A percentile compares a stretch with the other conserved stretches of the same genome.
Conservation (phyloP, 2,797 vertebrate species). For the Sciurus vulgaris region DNA sequence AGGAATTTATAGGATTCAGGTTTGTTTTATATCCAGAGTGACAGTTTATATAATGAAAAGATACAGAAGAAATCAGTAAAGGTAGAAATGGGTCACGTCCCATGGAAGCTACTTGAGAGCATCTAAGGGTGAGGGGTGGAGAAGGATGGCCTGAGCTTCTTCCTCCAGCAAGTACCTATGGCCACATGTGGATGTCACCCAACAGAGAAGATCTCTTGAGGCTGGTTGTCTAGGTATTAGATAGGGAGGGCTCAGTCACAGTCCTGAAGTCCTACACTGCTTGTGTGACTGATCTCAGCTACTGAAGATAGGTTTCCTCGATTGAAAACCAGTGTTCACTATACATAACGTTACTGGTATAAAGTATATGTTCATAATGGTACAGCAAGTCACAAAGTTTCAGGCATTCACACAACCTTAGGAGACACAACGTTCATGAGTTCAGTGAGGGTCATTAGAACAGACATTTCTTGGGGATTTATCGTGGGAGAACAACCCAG, state of each 20-base stretch:
- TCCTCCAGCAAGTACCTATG: neutral
- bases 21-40: neutral
- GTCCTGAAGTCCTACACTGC: neutral
- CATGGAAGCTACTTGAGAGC: neutral
- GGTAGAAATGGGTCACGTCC: neutral
- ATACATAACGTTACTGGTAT: neutral
- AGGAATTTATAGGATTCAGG: neutral
- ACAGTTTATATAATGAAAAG: neutral
- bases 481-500: rapidly evolving
- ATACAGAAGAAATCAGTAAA: neutral
- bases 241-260: neutral
- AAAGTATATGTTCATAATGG: neutral
- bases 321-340: neutral
- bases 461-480: neutral
- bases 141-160: neutral
- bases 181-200: neutral
- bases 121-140: neutral
- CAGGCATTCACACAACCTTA: neutral
- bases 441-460: neutral
- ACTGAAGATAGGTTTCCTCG: neutral
- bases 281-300: neutral
- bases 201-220: neutral
- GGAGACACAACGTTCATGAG: neutral
- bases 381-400: neutral
- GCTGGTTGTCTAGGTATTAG: neutral